Percentiles rank a stretch among this genome's conserved stretches.
These are phyloP conservation scores for Nephrocerus scutellatus DNA, from an alignment of 2,888 invertebrate species.

Conservation along the genomic window DNA sequence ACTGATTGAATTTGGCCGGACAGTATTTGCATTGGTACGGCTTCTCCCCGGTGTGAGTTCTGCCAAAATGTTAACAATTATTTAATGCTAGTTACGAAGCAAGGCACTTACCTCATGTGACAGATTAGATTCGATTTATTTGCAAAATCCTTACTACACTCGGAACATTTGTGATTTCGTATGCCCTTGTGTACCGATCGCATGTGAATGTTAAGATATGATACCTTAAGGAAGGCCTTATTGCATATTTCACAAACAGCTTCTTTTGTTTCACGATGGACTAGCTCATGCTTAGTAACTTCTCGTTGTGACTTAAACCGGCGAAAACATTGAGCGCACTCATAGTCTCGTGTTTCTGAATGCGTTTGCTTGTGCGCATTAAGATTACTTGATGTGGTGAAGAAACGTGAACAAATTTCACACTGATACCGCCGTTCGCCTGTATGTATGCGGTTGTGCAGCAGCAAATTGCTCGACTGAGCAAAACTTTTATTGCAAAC, in stretches of 20 bases:
- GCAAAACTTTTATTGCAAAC: no score
- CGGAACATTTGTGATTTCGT: slow-evolving; percentile 29
- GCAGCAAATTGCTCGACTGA: slow-evolving; percentile 28
- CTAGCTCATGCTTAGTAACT: slow-evolving; percentile 27
- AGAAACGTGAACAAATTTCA: slow-evolving; percentile 31
- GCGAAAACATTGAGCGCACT: slow-evolving; percentile 25
- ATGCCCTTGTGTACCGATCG: slow-evolving; percentile 28
- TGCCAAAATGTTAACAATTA: slow-evolving; percentile 12
- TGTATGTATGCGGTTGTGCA: slow-evolving; percentile 29
- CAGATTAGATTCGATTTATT: slow-evolving; percentile 31
- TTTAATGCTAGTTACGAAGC: not conserved
- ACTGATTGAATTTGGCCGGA: slow-evolving; percentile 31
- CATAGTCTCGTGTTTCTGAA: slow-evolving; percentile 24
- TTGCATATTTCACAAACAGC: slow-evolving; percentile 28
- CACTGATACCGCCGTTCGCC: slow-evolving; percentile 31
- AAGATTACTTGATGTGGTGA: slow-evolving; percentile 32
- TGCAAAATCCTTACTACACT: slow-evolving; percentile 30
- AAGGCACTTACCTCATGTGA: slow-evolving; percentile 26
- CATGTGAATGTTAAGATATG: slow-evolving; percentile 29
- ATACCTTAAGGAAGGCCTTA: slow-evolving; percentile 29
- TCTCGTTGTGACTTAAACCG: slow-evolving; percentile 30
- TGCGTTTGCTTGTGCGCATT: slow-evolving; percentile 31
- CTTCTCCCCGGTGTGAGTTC: slow-evolving; percentile 34
- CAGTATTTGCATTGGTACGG: slow-evolving; percentile 31
- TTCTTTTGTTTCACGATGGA: slow-evolving; percentile 27